Evolutionary conservation across 1,140 invertebrate species (phyloP).

Genomic region (Drosophila fuyamai): DNA sequence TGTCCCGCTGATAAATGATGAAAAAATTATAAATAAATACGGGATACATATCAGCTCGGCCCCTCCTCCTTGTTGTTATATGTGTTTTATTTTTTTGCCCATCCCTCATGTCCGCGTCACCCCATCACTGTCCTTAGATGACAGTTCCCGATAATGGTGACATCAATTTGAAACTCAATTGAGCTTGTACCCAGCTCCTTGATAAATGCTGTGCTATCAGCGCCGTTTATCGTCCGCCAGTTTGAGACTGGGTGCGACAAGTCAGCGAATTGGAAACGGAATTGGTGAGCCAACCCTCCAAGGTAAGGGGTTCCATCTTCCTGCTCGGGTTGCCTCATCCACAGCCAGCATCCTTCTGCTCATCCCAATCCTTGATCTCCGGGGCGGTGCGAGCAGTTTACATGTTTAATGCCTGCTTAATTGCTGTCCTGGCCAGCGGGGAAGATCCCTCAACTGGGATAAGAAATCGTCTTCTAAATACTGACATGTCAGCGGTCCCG

Average conservation of each 20-base stretch:
- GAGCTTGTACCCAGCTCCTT: constrained; percentile 52
- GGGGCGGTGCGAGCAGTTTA: constrained; percentile 70
- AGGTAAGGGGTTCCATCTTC: constrained; percentile 46
- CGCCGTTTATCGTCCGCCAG: constrained; percentile 71
- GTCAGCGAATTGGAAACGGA: constrained; percentile 74
- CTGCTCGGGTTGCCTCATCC: background rate
- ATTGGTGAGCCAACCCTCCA: constrained; percentile 22
- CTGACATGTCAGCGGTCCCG: constrained; percentile 24
- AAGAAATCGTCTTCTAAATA: constrained; percentile 33
- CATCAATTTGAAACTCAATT: constrained; percentile 85
- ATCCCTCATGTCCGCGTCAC: constrained; percentile 28
- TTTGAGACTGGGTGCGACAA: constrained; percentile 75
- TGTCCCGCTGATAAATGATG: constrained; percentile 73
- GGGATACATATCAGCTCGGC: constrained; percentile 33
- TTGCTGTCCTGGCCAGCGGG: constrained; percentile 38
- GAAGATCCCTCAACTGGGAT: constrained; percentile 30
- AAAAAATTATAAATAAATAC: constrained; percentile 78
- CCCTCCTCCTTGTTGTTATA: constrained; percentile 25
- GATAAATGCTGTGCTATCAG: constrained; percentile 81
- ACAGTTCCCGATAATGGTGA: constrained; percentile 83
- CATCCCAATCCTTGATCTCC: constrained; percentile 41
- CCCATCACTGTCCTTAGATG: constrained; percentile 64
- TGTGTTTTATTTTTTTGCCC: background rate
- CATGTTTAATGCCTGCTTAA: constrained; percentile 78
- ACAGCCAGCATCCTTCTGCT: background rate